Evolutionary conservation across 2,113 vertebrate genomes (phyloP), one percentile per base, ranked within the genome.

Genomic region (Psittacula cyanocephala): DNA sequence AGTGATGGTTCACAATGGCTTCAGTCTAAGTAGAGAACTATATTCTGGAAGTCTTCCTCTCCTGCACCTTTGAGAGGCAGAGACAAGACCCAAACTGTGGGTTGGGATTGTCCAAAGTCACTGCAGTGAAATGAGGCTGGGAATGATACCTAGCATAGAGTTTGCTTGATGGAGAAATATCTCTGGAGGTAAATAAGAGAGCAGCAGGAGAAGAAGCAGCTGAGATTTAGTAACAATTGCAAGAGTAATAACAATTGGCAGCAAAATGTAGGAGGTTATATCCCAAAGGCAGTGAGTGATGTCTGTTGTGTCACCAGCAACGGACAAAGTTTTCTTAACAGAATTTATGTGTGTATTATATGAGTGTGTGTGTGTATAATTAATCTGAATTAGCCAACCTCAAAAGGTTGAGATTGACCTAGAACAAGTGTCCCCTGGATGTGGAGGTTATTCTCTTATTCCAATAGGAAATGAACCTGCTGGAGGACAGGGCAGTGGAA

Each of bases 61-160:
- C 19, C 55, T 65, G n/a, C 6, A 37, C 10, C 13, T 55, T 13
- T 71, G 37, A 89, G n/a, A 87, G n/a, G 22, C 47, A 63, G 17
- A 50, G 49, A 3, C 1, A 2, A 19, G 25, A 55, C 19, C 7
- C 47, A 28, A 3, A 6, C 0, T 9, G 11, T 37, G 12, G 5
- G 16, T 35, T 89, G 46, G 24, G 27, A 44, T 43, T 83, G 31
- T 74, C 23, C 37, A 62, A 14, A 62, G 62, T 86, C 15, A 6
- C 11, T 83, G 44, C n/a, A 52, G 37, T 52, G 43, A 69, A 62
- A 67, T 19, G 50, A 41, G 28, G 7, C 43, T 63, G 44, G n/a
- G n/a, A 67, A 78, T 41, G 29, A 24, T 19, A 75, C 6, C 28
- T 69, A 44, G 12, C 23, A 59, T 9, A 57, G 25, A 27, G 25